Percentiles rank a stretch among this genome's conserved stretches.
These are phyloP conservation scores for Thamnophis elegans DNA, from an alignment of 2,797 vertebrate genomes.

Conservation along the genomic window DNA sequence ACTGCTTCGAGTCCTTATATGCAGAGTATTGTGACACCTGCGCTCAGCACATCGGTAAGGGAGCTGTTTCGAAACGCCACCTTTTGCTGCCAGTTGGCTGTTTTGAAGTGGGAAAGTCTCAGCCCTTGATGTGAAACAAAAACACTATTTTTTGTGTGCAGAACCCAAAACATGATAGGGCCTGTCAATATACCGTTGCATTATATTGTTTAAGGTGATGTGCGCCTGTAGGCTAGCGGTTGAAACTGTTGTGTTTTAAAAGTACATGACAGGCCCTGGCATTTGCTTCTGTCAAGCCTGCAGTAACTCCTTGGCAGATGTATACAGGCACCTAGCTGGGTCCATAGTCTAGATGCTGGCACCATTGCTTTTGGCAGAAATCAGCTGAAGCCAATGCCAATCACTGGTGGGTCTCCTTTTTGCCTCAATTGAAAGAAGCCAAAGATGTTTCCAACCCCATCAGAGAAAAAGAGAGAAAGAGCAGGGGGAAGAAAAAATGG, in stretches of 20 bases:
- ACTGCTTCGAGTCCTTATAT: conserved; percentile 95
- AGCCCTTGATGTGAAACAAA: conserved; percentile 13
- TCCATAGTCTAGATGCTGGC: background rate
- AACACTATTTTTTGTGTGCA: background rate
- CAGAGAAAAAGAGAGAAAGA: background rate
- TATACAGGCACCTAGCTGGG: background rate
- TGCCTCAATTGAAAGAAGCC: background rate
- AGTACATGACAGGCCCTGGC: background rate
- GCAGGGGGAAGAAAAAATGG: background rate
- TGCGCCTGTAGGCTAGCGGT: conserved; percentile 1
- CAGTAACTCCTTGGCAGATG: background rate
- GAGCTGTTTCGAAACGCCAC: background rate
- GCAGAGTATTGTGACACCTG: conserved; percentile 97
- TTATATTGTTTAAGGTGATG: background rate
- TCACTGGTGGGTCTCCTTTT: background rate
- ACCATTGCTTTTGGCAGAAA: background rate
- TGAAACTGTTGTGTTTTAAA: conserved; percentile 24
- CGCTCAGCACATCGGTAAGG: conserved; percentile 94
- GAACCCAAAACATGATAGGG: background rate
- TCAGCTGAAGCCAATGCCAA: background rate
- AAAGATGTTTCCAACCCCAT: too few species aligned
- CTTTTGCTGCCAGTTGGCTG: background rate
- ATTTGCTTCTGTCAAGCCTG: background rate
- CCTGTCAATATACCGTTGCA: background rate
- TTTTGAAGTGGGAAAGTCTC: background rate